Evolutionary conservation across 2,113 vertebrate species (phyloP).

Genomic region (Cnemophilus loriae): DNA sequence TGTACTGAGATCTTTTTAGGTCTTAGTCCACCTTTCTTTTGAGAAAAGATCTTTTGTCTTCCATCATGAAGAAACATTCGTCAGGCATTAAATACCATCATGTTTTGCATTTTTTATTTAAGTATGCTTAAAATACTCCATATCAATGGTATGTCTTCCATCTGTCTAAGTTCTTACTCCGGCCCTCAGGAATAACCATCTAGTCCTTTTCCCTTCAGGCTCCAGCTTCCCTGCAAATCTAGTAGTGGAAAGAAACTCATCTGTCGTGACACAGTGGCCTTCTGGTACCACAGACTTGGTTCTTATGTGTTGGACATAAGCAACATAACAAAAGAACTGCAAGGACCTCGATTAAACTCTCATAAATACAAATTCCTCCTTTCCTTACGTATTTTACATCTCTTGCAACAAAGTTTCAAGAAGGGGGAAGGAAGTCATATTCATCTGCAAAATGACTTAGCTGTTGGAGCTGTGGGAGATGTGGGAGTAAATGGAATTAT

Average conservation of each 20-base stretch:
- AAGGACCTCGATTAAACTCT: not conserved
- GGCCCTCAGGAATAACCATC: not conserved
- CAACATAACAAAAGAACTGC: rapidly evolving
- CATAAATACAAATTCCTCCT: not conserved
- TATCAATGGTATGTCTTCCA: not conserved
- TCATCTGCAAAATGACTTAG: not conserved
- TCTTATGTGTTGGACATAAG: not conserved
- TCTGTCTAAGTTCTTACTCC: not conserved
- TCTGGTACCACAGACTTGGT: not conserved
- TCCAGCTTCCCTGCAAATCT: not conserved
- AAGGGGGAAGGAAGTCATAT: not conserved
- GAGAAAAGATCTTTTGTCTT: not conserved
- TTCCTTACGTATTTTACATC: not conserved
- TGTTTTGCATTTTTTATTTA: not conserved
- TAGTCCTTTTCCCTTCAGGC: too few species aligned
- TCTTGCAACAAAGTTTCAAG: not conserved
- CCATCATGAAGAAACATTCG: not conserved
- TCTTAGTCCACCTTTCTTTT: not conserved
- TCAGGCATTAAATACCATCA: not conserved
- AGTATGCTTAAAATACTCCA: rapidly evolving
- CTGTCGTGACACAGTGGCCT: not conserved
- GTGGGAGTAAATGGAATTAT: not conserved
- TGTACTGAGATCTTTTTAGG: not conserved
- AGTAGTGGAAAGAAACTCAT: not conserved
- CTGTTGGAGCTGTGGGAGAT: not conserved